Conservation (phyloP, 2,888 invertebrate species). For the Scaptomyza reducta region DNA sequence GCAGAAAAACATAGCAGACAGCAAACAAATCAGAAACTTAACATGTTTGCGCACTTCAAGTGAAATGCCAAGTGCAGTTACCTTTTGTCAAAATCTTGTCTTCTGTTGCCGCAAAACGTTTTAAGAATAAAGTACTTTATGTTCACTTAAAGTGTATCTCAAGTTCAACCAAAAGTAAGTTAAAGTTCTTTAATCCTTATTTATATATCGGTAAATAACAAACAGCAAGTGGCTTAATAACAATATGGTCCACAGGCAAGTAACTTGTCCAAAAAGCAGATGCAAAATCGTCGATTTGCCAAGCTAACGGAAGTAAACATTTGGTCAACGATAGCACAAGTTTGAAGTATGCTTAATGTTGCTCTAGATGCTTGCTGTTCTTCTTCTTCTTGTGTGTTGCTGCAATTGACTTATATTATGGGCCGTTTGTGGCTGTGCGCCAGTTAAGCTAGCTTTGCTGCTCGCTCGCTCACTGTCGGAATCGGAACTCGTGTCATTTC, state of each 20-base stretch:
- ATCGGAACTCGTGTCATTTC: slow-evolving; percentile 77
- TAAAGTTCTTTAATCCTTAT: slow-evolving; percentile 42
- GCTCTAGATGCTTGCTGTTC: slow-evolving; percentile 19
- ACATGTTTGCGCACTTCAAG: slow-evolving; percentile 41
- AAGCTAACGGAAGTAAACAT: slow-evolving; percentile 46
- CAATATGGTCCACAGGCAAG: slow-evolving; percentile 23
- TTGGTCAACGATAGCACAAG: slow-evolving; percentile 30
- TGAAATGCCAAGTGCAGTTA: slow-evolving; percentile 37
- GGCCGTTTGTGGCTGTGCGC: slow-evolving; percentile 26
- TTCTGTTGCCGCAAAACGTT: slow-evolving; percentile 13
- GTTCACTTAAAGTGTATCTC: background rate
- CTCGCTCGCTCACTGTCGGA: slow-evolving; percentile 41
- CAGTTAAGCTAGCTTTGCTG: slow-evolving; percentile 34
- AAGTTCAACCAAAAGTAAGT: slow-evolving; percentile 21
- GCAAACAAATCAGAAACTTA: slow-evolving; percentile 28
- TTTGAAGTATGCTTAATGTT: slow-evolving; percentile 32
- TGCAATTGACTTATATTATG: slow-evolving; percentile 60
- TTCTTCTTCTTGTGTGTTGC: slow-evolving; percentile 5
- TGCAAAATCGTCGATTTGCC: slow-evolving; percentile 44
- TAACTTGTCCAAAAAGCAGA: slow-evolving; percentile 19
- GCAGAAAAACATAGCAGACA: slow-evolving; percentile 19
- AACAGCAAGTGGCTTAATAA: slow-evolving; percentile 46
- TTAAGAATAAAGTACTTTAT: background rate
- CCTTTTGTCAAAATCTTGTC: slow-evolving; percentile 1
- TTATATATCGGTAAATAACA: slow-evolving; percentile 30